Conservation (phyloP, 2,113 vertebrate species). For the Taxidea taxus region DNA sequence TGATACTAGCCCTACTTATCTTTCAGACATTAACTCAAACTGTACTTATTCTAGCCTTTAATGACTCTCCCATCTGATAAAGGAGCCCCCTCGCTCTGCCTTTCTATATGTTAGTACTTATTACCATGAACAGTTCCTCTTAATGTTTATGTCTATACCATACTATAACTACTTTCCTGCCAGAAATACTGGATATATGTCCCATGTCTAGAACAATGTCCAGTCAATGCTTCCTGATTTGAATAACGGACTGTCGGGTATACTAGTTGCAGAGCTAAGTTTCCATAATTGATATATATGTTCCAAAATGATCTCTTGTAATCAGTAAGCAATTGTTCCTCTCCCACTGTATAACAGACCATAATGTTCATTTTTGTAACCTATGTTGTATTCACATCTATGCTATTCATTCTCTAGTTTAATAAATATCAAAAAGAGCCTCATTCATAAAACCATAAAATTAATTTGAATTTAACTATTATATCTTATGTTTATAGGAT, state of each 20-base stretch:
- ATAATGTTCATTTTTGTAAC: background rate
- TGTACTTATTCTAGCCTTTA: background rate
- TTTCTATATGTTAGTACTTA: background rate
- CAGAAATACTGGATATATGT: background rate
- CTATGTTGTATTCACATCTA: background rate
- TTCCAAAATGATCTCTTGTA: background rate
- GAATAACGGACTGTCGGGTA: background rate
- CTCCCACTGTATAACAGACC: background rate
- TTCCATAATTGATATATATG: background rate
- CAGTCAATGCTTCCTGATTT: background rate
- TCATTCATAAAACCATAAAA: background rate
- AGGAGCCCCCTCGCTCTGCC: background rate
- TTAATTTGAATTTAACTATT: background rate
- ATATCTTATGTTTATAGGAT: background rate
- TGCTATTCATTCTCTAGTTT: background rate
- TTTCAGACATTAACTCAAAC: background rate
- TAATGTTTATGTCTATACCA: background rate
- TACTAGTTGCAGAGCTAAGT: background rate
- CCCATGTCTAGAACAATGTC: background rate
- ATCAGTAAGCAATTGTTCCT: background rate
- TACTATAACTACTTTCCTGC: background rate
- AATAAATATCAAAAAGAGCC: background rate
- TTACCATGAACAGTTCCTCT: background rate
- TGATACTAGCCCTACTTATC: background rate
- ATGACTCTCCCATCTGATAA: background rate